These are phyloP conservation scores for Centruroides sculpturatus DNA, from an alignment of 1,140 invertebrate species.

Conservation along the genomic window DNA sequence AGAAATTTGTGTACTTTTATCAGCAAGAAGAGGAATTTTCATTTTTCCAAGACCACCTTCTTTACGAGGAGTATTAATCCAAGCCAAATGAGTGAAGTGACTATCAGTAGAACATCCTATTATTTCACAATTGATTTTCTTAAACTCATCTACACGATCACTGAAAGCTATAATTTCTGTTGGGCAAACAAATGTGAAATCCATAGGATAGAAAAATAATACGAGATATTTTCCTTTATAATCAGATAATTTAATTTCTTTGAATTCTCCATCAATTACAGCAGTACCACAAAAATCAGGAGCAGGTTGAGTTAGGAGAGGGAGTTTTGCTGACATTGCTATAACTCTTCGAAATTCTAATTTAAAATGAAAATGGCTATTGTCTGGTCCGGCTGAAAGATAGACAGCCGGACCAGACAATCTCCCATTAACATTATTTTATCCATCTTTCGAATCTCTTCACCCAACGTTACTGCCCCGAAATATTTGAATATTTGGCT, in stretches of 20 bases:
- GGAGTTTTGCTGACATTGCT: no score
- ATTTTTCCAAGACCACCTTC: slow-evolving; percentile 89
- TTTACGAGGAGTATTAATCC: slow-evolving; percentile 86
- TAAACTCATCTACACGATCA: slow-evolving; percentile 74
- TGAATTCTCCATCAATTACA: slow-evolving; percentile 81
- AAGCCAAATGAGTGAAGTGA: slow-evolving; percentile 81
- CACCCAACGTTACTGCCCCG: no score
- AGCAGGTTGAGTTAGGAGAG: slow-evolving; percentile 60
- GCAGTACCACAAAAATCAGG: slow-evolving; percentile 75
- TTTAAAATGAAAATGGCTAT: no score
- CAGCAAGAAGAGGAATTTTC: slow-evolving; percentile 89
- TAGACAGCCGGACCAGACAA: no score
- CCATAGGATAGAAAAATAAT: slow-evolving; percentile 92
- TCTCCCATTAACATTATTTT: no score
- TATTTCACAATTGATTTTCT: slow-evolving; percentile 64
- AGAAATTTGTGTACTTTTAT: slow-evolving; percentile 76
- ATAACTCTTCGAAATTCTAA: no score
- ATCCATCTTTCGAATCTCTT: no score
- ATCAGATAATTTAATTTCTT: slow-evolving; percentile 69
- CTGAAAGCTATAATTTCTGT: slow-evolving; percentile 93
- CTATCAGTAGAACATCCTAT: slow-evolving; percentile 79
- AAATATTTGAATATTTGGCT: no score
- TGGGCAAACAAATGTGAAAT: slow-evolving; percentile 94
- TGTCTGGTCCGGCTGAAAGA: no score
- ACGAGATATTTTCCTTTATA: slow-evolving; percentile 93